Evolutionary conservation across 2,888 invertebrate species (phyloP), one percentile per base, ranked within the genome.

Genomic region (Leptura quadrifasciata): DNA sequence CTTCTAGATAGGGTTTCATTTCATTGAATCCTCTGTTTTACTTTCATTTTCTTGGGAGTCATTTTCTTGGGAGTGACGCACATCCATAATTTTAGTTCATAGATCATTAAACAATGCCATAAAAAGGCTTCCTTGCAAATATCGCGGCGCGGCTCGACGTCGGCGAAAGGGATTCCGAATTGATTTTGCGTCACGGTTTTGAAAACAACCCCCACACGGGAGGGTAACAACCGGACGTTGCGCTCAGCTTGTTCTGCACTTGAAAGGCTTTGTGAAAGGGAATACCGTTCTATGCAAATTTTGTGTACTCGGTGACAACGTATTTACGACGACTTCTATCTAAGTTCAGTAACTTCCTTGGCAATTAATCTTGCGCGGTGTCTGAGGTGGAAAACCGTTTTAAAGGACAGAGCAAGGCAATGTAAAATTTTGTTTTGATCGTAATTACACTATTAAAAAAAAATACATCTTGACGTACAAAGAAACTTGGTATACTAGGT

Each of bases 141-240:
- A 24, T 12, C 8, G 18, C 20, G 18, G 60, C 15, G 60, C 27
- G 18, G 27, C 15, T 24, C 17, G 60, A 9, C 60, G 27, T 24
- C 18, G 1, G 10, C n/a, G 9, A 17, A 65, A 52, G 52, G 35
- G 20, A 39, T 39, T 39, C 9, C 12, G n/a, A 47, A 68, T 68
- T 18, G 68, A 68, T 68, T 68, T 68, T 68, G n/a, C 54, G 31
- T 55, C 55, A 54, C 2, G 24, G 9, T 0, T 52, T 55, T 12
- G 27, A 54, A 31, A 47, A 47, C 57, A 39, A 58, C 70, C 63
- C 70, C 65, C 9, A 31, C 75, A 31, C 17, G 12, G 57, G 9
- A 57, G 72, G 72, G 61, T 72, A 63, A 72, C 72, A 72, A 63
- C 63, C 72, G 72, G 72, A 61, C 72, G 63, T 61, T 52, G 72